These are phyloP conservation scores for Aldabrachelys gigantea DNA, from an alignment of 2,113 vertebrate species.

Conservation along the genomic window DNA sequence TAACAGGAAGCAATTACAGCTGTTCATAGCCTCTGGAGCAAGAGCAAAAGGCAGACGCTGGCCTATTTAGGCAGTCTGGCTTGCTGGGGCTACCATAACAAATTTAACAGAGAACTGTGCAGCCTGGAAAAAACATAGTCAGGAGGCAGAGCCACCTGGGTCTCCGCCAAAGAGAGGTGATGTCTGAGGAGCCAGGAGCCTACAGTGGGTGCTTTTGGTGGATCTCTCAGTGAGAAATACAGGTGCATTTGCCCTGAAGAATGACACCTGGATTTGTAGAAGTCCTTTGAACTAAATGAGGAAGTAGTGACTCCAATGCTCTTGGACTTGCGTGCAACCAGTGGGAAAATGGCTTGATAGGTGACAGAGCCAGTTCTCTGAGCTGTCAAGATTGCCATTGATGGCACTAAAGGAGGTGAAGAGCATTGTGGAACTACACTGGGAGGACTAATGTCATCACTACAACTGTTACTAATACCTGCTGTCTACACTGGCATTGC, in stretches of 20 bases:
- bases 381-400: background rate
- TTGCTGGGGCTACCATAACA: background rate
- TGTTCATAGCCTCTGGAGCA: background rate
- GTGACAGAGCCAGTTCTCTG: background rate
- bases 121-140: background rate
- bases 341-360: background rate
- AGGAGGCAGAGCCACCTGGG: background rate
- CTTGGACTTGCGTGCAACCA: background rate
- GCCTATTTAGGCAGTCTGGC: background rate
- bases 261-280: background rate
- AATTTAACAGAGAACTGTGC: background rate
- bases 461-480: background rate
- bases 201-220: background rate
- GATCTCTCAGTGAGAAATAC: background rate
- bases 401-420: background rate
- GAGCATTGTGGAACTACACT: background rate
- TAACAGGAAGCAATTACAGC: background rate
- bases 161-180: background rate
- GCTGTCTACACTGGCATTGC: rapidly evolving
- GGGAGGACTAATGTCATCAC: background rate
- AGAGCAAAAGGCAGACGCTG: background rate
- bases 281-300: background rate
- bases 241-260: background rate
- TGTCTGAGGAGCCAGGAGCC: background rate
- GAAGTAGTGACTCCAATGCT: background rate